phyloP scores from a whole-genome alignment of 2,888 invertebrate genomes.

The Pristionchus entomophagus region DNA sequence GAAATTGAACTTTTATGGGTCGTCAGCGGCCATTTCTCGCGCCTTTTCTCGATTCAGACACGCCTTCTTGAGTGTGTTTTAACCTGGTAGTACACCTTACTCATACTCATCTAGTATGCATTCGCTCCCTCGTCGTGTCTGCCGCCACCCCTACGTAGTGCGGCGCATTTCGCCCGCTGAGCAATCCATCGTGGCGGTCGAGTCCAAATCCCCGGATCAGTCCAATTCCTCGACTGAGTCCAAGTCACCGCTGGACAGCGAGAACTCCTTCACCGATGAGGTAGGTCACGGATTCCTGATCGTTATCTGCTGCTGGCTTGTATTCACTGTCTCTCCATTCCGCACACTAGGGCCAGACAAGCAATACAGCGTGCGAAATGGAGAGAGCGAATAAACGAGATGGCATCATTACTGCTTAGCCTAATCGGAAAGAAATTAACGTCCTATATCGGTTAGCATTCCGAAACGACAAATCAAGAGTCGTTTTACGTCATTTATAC shows the following conservation, averaged over 20 bases:
- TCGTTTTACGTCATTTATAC: too few species aligned
- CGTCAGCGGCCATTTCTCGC: neutral
- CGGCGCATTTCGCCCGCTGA: neutral
- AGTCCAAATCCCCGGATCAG: too few species aligned
- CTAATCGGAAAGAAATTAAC: too few species aligned
- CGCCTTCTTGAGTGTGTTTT: neutral
- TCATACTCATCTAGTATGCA: neutral
- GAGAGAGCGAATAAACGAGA: too few species aligned
- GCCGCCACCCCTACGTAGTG: neutral
- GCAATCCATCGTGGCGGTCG: neutral
- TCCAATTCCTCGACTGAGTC: too few species aligned
- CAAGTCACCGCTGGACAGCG: neutral
- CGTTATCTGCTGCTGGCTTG: too few species aligned
- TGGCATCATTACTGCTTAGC: too few species aligned
- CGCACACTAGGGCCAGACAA: too few species aligned
- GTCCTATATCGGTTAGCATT: too few species aligned
- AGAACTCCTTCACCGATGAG: neutral
- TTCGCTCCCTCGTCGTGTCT: neutral
- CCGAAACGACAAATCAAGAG: too few species aligned
- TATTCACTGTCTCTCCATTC: neutral
- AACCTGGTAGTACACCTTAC: neutral
- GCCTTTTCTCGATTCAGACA: neutral
- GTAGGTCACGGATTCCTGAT: neutral
- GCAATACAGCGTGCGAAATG: too few species aligned
- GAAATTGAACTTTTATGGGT: conserved; percentile 11